Evolutionary conservation across 2,888 invertebrate genomes (phyloP), one percentile per base, ranked within the genome.

Genomic region (Ferrisia virgata): DNA sequence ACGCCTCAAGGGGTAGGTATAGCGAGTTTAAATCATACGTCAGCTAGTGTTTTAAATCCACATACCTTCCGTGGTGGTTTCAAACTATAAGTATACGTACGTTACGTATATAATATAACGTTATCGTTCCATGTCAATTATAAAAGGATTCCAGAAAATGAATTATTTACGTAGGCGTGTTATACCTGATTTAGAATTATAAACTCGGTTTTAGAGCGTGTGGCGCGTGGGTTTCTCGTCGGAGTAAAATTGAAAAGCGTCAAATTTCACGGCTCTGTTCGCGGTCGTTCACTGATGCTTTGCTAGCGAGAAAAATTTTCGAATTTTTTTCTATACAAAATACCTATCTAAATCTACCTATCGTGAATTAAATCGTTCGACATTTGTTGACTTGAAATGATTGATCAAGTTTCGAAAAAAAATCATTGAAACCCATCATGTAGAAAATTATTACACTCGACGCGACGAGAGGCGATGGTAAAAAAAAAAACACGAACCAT

Each of bases 51-150:
- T 53, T 53, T 53, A 53, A 53, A 53, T 53, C 53, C 53, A 11
- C 9, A 22, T n/a, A n/a, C n/a, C n/a, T n/a, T n/a, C n/a, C n/a
- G n/a, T n/a, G n/a, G n/a, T n/a, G n/a, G n/a, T n/a, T n/a, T n/a
- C n/a, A n/a, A n/a, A n/a, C n/a, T n/a, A n/a, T n/a, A n/a, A n/a
- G 13, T 40, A 4, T 2, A 40, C n/a, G 5, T 2, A 2, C 53
- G 2, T 18, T 1, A 6, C 9, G 22, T 22, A n/a, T 22, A 22
- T 53, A 53, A 53, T 18, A 11, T 28, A 64, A 64, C 64, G 64
- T 64, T 64, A 28, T 64, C 64, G 64, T 64, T 64, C 28, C 15
- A 64, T 64, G 64, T 64, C 64, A 64, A 64, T 64, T 64, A 64
- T 64, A 64, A 64, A 64, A 64, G 64, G 31, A 64, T 64, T 15